A percentile compares a stretch with the other conserved stretches of the same genome.
Conservation (phyloP, 2,113 vertebrate genomes). For the Beaufortia kweichowensis region DNA sequence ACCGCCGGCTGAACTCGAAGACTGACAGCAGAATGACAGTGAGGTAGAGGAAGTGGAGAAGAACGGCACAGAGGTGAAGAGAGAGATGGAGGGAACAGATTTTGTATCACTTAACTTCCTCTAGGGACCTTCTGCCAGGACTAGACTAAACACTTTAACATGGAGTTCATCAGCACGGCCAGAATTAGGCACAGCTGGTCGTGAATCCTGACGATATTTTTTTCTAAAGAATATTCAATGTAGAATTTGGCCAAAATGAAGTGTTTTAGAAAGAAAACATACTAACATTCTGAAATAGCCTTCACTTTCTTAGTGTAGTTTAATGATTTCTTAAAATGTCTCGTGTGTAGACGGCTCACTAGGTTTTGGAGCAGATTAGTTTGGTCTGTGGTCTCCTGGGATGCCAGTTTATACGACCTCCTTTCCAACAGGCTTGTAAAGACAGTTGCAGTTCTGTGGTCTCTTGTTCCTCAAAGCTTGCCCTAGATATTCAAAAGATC, state of each 20-base stretch:
- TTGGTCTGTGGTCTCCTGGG: neutral
- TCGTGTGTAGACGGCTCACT: neutral
- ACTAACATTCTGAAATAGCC: neutral
- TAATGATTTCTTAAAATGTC: neutral
- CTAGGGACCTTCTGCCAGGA: neutral
- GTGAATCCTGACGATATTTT: neutral
- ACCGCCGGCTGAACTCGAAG: constrained; percentile 41
- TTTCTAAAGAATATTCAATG: no score
- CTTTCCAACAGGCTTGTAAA: neutral
- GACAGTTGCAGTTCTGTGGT: neutral
- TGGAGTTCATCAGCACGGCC: neutral
- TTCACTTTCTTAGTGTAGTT: no score
- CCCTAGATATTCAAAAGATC: neutral
- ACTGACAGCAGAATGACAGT: constrained; percentile 42
- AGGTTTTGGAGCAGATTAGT: neutral
- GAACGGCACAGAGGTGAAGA: neutral
- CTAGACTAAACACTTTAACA: constrained; percentile 13
- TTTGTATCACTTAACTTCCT: neutral
- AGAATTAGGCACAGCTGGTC: neutral
- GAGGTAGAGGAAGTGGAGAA: neutral
- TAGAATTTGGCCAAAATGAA: no score
- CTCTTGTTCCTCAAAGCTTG: neutral
- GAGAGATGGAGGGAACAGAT: neutral
- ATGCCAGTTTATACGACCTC: neutral
- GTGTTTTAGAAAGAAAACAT: no score